Conservation (phyloP, 2,797 vertebrate genomes). For the Decapterus maruadsi region DNA sequence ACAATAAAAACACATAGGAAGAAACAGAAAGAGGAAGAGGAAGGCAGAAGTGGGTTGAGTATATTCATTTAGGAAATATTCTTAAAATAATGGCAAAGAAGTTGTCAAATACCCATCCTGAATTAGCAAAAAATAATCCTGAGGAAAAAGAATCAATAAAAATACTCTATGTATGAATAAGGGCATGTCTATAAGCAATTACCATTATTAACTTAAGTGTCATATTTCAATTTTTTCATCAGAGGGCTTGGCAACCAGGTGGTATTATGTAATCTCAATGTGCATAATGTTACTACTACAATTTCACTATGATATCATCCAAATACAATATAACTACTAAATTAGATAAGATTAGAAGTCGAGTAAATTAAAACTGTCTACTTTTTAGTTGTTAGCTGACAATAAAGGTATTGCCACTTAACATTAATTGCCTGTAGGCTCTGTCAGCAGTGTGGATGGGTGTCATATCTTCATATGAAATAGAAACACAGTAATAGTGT, state of each 20-base stretch:
- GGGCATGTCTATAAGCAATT: not conserved
- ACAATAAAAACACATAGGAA: constrained; percentile 8
- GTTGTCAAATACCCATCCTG: not conserved
- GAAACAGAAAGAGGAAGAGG: not conserved
- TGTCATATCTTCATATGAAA: constrained; percentile 1
- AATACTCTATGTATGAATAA: not conserved
- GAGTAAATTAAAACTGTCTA: not conserved
- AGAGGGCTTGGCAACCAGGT: not conserved
- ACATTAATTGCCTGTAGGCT: not conserved
- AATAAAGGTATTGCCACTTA: not conserved
- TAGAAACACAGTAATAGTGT: not conserved
- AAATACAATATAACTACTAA: not conserved
- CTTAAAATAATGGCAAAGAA: not conserved
- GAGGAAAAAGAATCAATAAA: not conserved
- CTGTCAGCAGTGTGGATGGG: not conserved
- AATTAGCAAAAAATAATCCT: not conserved
- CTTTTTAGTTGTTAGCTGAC: not conserved
- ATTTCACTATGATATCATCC: not conserved
- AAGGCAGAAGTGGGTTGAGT: not conserved
- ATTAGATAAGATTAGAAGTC: not conserved
- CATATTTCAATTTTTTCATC: not conserved
- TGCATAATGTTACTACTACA: not conserved
- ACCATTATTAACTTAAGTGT: not conserved
- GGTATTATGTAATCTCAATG: not conserved
- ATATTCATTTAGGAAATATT: not conserved